Evolutionary conservation across 2,888 invertebrate species (phyloP).

Genomic region (Pristionchus mayeri): DNA sequence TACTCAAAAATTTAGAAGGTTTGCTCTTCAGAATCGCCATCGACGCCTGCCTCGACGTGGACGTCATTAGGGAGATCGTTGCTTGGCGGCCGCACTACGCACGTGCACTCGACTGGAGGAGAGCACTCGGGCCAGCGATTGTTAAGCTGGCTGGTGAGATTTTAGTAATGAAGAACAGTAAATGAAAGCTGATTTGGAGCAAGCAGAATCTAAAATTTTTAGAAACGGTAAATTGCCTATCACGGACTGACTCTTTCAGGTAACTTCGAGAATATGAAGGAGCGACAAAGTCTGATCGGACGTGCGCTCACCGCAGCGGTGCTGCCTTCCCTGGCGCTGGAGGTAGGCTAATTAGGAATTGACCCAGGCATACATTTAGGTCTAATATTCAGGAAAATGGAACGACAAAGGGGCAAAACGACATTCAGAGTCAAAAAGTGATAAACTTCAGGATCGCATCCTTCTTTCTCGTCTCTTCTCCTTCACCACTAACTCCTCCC

Average conservation of each 20-base stretch:
- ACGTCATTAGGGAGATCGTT: constrained; percentile 26
- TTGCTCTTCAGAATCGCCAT: constrained; percentile 3
- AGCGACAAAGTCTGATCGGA: constrained; percentile 32
- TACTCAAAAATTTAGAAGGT: too few relatives aligned
- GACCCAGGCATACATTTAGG: too few relatives aligned
- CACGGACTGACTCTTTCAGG: too few relatives aligned
- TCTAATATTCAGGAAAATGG: too few relatives aligned
- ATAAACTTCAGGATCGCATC: constrained; percentile 28
- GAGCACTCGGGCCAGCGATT: background rate
- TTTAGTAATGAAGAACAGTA: background rate
- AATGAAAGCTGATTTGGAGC: too few relatives aligned
- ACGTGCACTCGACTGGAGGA: background rate
- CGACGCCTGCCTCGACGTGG: background rate
- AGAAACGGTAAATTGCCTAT: too few relatives aligned
- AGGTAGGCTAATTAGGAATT: constrained; percentile 2
- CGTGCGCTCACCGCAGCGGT: background rate
- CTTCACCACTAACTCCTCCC: constrained; percentile 4
- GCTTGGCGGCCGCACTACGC: constrained; percentile 46
- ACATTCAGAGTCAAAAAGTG: too few relatives aligned
- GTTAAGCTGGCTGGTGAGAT: background rate
- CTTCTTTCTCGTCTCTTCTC: constrained; percentile 13
- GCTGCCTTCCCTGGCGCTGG: constrained; percentile 7
- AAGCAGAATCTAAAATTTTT: too few relatives aligned
- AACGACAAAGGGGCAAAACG: too few relatives aligned
- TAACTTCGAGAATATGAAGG: constrained; percentile 29